Evolutionary conservation across 2,888 invertebrate genomes (phyloP).

Genomic region (Chrysotoxum bicinctum): DNA sequence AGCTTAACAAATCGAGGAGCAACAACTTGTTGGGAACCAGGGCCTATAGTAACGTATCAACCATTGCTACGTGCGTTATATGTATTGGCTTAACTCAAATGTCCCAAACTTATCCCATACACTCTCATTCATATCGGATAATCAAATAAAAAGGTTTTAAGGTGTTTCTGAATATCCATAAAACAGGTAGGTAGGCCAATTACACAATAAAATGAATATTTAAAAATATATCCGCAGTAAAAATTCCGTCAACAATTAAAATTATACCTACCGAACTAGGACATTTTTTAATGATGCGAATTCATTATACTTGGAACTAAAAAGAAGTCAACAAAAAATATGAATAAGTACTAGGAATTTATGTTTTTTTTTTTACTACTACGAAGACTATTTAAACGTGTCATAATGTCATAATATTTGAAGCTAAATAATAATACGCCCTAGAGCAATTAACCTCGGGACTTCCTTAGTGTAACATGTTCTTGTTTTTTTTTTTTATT

Average conservation of each 20-base stretch:
- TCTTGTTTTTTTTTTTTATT: not conserved
- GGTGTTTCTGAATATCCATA: too few species aligned
- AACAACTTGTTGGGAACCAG: too few species aligned
- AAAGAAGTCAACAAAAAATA: not conserved
- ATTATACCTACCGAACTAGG: not conserved
- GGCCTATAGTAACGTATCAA: too few species aligned
- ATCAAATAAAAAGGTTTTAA: too few species aligned
- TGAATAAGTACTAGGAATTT: not conserved
- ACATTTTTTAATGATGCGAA: not conserved
- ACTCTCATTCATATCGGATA: too few species aligned
- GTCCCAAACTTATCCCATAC: too few species aligned
- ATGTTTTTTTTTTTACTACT: not conserved
- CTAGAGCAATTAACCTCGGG: conserved; percentile 23
- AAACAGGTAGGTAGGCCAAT: too few species aligned
- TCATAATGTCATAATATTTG: not conserved
- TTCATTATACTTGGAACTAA: not conserved
- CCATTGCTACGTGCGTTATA: too few species aligned
- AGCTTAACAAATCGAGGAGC: too few species aligned
- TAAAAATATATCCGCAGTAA: not conserved
- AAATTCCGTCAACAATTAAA: not conserved
- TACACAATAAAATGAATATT: too few species aligned
- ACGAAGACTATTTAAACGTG: not conserved
- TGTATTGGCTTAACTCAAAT: too few species aligned
- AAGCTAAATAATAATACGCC: not conserved
- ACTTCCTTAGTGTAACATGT: conserved; percentile 61